Evolutionary conservation across 2,888 invertebrate species (phyloP).

Genomic region (Copidosoma aretas): DNA sequence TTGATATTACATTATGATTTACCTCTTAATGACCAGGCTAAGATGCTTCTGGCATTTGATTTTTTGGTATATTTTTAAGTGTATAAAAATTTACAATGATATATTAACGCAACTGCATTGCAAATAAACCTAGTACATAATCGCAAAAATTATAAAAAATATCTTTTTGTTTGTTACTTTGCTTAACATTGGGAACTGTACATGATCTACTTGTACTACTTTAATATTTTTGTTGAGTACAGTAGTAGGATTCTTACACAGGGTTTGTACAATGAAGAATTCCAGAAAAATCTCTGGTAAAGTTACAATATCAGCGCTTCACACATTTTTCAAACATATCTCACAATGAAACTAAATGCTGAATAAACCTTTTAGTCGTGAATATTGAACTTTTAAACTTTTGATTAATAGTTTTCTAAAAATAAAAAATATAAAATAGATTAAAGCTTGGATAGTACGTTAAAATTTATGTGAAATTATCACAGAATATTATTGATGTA

Average conservation of each 20-base stretch:
- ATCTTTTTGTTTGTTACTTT: constrained; percentile 1
- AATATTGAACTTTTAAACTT: not conserved
- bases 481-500: not conserved
- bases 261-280: constrained; percentile 15
- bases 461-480: constrained; percentile 5
- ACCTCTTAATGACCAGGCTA: constrained; percentile 45
- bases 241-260: constrained; percentile 24
- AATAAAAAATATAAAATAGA: not conserved
- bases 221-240: constrained; percentile 26
- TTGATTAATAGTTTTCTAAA: constrained; percentile 1
- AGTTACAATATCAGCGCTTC: constrained; percentile 28
- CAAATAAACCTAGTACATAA: constrained; percentile 22
- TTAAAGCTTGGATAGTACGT: too few species aligned
- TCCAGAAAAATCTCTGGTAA: constrained; percentile 16
- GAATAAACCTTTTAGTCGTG: constrained; percentile 16
- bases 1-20: constrained; percentile 56
- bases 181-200: constrained; percentile 1
- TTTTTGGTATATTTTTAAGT: constrained; percentile 1
- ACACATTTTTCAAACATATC: constrained; percentile 19
- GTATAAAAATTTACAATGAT: constrained; percentile 15
- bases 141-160: constrained; percentile 26
- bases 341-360: constrained; percentile 22
- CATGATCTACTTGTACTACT: constrained; percentile 19
- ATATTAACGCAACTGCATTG: constrained; percentile 21
- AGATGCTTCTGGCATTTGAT: constrained; percentile 37